phyloP scores from a whole-genome alignment of 2,888 invertebrate species.

The Drosophila kambysellisi region DNA sequence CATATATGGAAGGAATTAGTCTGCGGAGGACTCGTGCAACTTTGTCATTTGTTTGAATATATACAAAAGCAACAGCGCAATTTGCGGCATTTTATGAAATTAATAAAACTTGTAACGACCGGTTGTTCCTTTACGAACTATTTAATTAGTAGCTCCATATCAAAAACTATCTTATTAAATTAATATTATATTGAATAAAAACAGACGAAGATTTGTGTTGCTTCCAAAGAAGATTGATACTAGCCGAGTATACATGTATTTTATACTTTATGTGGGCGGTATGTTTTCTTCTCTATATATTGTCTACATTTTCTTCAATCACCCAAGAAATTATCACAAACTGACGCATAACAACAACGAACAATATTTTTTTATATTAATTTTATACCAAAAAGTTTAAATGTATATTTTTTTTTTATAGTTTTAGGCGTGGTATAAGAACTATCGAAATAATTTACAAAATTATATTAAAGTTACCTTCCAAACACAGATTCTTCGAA shows the following conservation, averaged over 20 bases:
- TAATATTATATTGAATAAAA: not conserved
- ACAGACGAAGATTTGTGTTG: not conserved
- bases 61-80: not conserved
- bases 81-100: not conserved
- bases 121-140: not conserved
- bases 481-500: not conserved
- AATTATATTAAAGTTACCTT: not conserved
- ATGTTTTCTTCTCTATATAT: not conserved
- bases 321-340: not conserved
- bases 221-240: not conserved
- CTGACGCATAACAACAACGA: not conserved
- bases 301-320: not conserved
- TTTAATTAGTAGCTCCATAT: not conserved
- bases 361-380: not conserved
- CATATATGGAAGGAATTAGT: not conserved
- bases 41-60: not conserved
- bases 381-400: not conserved
- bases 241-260: not conserved
- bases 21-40: not conserved
- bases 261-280: not conserved
- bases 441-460: not conserved
- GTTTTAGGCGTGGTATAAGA: not conserved
- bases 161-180: not conserved
- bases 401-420: not conserved
- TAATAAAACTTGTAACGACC: not conserved